These are phyloP conservation scores for Amblyopsis rosae DNA, from an alignment of 2,113 vertebrate genomes.

Conservation along the genomic window DNA sequence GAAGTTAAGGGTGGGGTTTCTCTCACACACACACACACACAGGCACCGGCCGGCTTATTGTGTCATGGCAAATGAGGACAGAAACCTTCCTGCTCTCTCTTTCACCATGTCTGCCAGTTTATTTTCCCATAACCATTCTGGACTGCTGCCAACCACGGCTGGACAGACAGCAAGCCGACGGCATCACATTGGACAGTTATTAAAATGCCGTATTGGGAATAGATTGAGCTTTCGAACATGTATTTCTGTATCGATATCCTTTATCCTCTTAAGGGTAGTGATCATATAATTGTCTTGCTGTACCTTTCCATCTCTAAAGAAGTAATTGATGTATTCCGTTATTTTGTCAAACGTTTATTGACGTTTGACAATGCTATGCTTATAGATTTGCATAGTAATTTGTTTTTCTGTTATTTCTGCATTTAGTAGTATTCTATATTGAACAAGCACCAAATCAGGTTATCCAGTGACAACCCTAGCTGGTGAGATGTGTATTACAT, in stretches of 20 bases:
- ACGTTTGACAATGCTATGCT: no score
- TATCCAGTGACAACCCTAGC: not conserved
- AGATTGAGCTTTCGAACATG: not conserved
- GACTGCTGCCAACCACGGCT: not conserved
- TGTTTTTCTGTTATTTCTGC: no score
- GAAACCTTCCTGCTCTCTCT: slow-evolving; percentile 30
- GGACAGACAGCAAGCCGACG: not conserved
- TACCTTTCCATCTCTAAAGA: no score
- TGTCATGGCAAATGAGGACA: slow-evolving; percentile 58
- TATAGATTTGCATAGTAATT: no score
- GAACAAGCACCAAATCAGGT: no score
- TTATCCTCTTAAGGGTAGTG: no score
- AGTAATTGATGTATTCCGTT: no score
- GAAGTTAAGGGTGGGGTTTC: slow-evolving; percentile 77
- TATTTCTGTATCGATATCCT: not conserved
- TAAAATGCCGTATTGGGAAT: not conserved
- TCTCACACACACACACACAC: slow-evolving; percentile 14
- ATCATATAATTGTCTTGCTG: no score
- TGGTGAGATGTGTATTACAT: not conserved
- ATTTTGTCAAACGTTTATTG: no score
- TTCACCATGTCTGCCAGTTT: slow-evolving; percentile 23
- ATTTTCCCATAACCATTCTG: not conserved
- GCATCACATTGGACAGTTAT: not conserved
- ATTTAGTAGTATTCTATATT: no score
- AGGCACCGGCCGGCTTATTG: slow-evolving; percentile 42